Conservation (phyloP, 92 coral and sea anemone species). For the Porites lobata region DNA sequence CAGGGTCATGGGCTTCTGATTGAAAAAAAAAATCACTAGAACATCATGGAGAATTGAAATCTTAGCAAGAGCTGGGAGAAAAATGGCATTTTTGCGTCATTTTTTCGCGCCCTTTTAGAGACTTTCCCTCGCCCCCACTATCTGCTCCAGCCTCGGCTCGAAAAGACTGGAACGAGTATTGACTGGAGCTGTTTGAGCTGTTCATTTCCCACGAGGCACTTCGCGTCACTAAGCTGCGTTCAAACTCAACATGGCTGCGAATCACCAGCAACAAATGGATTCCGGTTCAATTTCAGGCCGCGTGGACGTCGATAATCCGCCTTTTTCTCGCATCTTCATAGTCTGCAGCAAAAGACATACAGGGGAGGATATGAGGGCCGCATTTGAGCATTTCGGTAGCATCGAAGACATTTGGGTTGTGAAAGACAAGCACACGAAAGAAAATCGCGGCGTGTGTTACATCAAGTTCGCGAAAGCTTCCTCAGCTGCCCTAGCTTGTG, state of each 20-base stretch:
- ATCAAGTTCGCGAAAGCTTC: slow-evolving; percentile 97
- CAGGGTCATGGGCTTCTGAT: too few species aligned
- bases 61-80: too few species aligned
- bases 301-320: slow-evolving; percentile 95
- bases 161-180: slow-evolving; percentile 1
- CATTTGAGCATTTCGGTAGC: slow-evolving; percentile 87
- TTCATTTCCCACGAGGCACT: slow-evolving; percentile 64
- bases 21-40: too few species aligned
- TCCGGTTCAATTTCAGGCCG: slow-evolving; percentile 73
- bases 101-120: neutral
- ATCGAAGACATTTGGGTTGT: slow-evolving; percentile 98
- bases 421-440: slow-evolving; percentile 95
- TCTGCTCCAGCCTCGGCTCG: neutral
- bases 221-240: slow-evolving; percentile 55
- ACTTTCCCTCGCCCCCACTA: neutral
- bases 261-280: slow-evolving; percentile 40
- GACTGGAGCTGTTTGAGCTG: neutral
- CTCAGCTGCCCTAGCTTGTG: slow-evolving; percentile 96
- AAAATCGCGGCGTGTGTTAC: slow-evolving; percentile 96
- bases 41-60: too few species aligned
- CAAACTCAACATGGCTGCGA: slow-evolving; percentile 54
- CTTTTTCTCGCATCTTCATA: slow-evolving; percentile 96
- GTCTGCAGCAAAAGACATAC: slow-evolving; percentile 92
- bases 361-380: slow-evolving; percentile 86
- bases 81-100: too few species aligned